A percentile compares a stretch with the other conserved stretches of the same genome.
Conservation (phyloP, 2,888 invertebrate species). For the Protodeltote pygarga region DNA sequence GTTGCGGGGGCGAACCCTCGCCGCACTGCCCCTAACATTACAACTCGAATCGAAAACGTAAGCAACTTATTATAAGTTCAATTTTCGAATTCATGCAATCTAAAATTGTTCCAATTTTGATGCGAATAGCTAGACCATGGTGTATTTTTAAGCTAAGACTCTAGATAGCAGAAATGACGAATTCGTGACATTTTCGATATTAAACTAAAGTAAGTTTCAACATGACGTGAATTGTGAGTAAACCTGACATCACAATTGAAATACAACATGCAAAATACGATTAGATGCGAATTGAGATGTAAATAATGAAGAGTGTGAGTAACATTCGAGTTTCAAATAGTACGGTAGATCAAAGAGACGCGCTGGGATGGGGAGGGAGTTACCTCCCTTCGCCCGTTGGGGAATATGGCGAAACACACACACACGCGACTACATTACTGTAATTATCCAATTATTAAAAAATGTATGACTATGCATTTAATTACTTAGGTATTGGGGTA, state of each 20-base stretch:
- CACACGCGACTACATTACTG: conserved; percentile 77
- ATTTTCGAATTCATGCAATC: conserved; percentile 26
- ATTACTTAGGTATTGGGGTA: conserved; percentile 43
- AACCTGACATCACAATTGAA: background rate
- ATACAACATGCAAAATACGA: too few relatives aligned
- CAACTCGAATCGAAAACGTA: conserved; percentile 55
- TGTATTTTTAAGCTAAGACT: too few relatives aligned
- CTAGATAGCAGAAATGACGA: too few relatives aligned
- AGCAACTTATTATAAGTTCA: conserved; percentile 26
- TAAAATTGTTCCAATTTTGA: conserved; percentile 14
- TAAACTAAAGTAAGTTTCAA: too few relatives aligned
- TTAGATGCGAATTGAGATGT: too few relatives aligned
- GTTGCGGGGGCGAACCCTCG: conserved; percentile 65
- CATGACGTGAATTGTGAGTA: background rate
- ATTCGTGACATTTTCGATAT: too few relatives aligned
- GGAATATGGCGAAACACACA: conserved; percentile 78
- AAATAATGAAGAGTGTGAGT: conserved; percentile 51
- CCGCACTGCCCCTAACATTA: conserved; percentile 58
- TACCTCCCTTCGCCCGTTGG: conserved; percentile 55
- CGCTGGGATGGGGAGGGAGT: conserved; percentile 52
- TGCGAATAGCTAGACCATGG: background rate
- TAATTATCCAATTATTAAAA: conserved; percentile 83
- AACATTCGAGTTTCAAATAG: conserved; percentile 52
- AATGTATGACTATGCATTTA: conserved; percentile 60
- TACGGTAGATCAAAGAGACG: conserved; percentile 66